These are phyloP conservation scores for Todiramphus chloris DNA, from an alignment of 2,113 vertebrate species.

Conservation along the genomic window DNA sequence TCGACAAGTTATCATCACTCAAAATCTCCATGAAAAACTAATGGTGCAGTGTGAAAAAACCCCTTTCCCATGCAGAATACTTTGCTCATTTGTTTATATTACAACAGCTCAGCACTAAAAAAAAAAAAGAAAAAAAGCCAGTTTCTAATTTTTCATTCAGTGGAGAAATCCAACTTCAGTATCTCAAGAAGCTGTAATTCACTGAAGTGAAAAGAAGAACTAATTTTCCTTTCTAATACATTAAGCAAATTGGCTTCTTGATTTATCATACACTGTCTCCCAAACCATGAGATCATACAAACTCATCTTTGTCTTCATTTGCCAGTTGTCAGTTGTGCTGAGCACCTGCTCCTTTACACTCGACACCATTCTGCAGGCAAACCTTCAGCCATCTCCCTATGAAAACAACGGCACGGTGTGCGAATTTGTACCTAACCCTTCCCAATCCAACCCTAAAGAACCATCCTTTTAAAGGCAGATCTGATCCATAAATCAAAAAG, in stretches of 20 bases:
- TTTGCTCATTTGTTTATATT: background rate
- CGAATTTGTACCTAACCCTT: background rate
- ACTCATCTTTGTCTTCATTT: background rate
- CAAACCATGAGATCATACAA: background rate
- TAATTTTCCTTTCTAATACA: background rate
- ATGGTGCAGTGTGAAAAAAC: background rate
- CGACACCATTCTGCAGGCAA: background rate
- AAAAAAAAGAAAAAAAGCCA: background rate
- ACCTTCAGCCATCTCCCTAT: background rate
- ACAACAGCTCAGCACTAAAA: background rate
- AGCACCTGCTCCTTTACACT: background rate
- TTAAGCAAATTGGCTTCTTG: background rate
- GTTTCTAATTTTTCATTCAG: background rate
- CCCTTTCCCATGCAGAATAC: background rate
- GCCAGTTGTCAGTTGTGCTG: fast-evolving
- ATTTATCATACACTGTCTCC: background rate
- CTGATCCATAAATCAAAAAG: background rate
- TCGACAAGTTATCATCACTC: background rate
- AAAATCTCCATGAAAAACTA: background rate
- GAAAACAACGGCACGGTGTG: background rate
- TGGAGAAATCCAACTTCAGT: background rate
- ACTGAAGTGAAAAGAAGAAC: background rate
- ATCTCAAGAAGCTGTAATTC: background rate
- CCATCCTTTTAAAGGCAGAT: background rate
- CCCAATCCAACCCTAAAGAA: background rate